These are phyloP conservation scores for Macropus fuliginosus DNA, from an alignment of 2,797 vertebrate species.

Conservation along the genomic window DNA sequence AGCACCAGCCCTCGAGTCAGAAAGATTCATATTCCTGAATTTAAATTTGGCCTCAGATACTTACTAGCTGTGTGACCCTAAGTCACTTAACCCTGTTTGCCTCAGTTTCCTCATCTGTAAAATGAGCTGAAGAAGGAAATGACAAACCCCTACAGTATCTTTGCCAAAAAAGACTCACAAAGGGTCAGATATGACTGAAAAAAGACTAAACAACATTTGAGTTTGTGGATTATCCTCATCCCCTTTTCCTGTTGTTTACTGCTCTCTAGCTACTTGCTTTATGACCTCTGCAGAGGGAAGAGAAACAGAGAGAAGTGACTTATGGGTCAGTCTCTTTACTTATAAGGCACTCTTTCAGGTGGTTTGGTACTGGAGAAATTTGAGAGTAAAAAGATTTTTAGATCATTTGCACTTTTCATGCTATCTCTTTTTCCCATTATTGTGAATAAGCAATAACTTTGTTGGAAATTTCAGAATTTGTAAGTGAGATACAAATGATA, in stretches of 20 bases:
- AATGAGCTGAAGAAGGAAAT: neutral
- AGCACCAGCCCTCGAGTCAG: too few species aligned
- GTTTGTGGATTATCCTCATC: neutral
- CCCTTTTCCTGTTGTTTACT: slow-evolving; percentile 5
- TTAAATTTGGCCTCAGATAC: too few species aligned
- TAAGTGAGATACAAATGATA: neutral
- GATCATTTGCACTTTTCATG: neutral
- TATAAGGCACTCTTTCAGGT: neutral
- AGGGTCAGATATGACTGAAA: neutral
- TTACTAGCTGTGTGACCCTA: too few species aligned
- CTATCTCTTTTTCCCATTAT: neutral
- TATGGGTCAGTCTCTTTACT: neutral
- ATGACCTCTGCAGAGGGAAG: neutral
- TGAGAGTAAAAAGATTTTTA: neutral
- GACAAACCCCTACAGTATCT: neutral
- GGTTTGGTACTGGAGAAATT: neutral
- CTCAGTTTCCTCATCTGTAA: too few species aligned
- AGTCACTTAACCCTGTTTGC: too few species aligned
- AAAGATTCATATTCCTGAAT: too few species aligned
- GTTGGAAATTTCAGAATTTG: neutral
- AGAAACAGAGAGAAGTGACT: neutral
- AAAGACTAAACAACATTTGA: neutral
- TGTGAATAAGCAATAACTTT: neutral
- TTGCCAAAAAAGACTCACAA: neutral
- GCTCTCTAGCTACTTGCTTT: slow-evolving; percentile 12